Conservation (phyloP, 2,113 vertebrate genomes). For the Chaetorhynchus papuensis region DNA sequence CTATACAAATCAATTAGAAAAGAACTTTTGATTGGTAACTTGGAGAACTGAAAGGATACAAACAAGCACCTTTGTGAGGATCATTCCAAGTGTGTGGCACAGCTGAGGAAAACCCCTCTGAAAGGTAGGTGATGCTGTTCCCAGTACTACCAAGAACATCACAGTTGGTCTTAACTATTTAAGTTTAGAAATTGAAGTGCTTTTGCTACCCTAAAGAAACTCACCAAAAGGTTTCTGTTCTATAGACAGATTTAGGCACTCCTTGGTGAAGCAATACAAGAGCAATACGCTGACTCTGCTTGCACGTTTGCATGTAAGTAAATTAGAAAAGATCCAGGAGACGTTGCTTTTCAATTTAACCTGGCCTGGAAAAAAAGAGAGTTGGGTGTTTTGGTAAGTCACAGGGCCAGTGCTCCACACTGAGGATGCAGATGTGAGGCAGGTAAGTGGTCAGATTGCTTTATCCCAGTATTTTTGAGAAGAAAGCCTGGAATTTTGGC, state of each 20-base stretch:
- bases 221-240: background rate
- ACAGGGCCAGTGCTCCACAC: fast-evolving
- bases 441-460: background rate
- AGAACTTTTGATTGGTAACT: background rate
- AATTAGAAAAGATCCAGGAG: background rate
- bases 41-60: background rate
- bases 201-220: background rate
- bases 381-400: background rate
- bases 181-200: background rate
- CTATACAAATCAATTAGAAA: background rate
- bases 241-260: background rate
- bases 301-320: background rate
- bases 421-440: background rate
- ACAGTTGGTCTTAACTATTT: background rate
- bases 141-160: background rate
- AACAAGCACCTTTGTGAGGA: background rate
- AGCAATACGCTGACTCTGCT: background rate
- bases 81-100: background rate
- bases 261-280: background rate
- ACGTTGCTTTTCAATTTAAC: too few species aligned
- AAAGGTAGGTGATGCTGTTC: background rate
- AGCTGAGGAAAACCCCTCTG: background rate
- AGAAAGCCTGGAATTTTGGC: background rate
- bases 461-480: background rate
- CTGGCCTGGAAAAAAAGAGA: too few species aligned